A percentile compares a stretch with the other conserved stretches of the same genome.
Evolutionary conservation across 2,113 vertebrate genomes (phyloP).

Genomic region (Daboia siamensis): DNA sequence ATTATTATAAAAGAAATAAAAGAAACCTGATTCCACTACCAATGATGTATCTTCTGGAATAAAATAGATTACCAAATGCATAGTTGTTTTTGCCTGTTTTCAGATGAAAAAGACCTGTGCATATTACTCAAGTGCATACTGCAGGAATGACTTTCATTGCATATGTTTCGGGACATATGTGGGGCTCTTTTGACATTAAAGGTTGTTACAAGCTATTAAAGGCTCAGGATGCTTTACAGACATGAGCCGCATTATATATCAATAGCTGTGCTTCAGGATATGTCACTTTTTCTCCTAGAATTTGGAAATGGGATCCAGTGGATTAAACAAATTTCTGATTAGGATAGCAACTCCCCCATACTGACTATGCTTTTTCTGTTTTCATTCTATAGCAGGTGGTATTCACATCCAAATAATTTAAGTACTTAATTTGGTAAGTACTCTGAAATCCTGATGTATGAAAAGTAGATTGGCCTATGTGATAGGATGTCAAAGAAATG

Average conservation of each 20-base stretch:
- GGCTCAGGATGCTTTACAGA: background rate
- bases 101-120: background rate
- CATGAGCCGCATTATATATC: background rate
- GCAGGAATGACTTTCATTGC: background rate
- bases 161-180: background rate
- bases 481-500: background rate
- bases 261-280: background rate
- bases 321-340: background rate
- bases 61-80: background rate
- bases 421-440: background rate
- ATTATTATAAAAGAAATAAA: background rate
- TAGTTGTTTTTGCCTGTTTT: background rate
- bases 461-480: background rate
- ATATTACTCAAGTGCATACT: background rate
- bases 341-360: background rate
- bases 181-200: background rate
- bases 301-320: background rate
- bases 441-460: background rate
- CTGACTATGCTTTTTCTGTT: background rate
- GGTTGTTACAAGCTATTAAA: background rate
- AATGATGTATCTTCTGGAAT: background rate
- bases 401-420: background rate
- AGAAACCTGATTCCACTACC: background rate
- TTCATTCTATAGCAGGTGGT: background rate
- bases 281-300: background rate